Conservation (phyloP, 2,113 vertebrate species). For the Shinisaurus crocodilurus region DNA sequence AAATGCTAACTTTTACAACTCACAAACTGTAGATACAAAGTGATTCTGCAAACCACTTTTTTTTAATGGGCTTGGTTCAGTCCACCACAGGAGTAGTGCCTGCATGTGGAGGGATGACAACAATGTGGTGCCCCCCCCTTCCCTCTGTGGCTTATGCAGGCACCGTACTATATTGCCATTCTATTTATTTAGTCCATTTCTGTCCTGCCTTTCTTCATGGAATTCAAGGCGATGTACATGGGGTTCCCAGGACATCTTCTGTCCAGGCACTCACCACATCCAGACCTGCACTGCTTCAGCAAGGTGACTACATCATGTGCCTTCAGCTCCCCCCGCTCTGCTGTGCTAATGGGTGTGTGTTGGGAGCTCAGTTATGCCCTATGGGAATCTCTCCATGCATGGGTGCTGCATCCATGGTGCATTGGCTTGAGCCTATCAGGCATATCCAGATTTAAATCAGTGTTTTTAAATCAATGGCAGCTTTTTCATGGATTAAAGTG, state of each 20-base stretch:
- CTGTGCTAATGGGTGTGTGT: not conserved
- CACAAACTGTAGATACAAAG: conserved; percentile 20
- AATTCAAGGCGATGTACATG: not conserved
- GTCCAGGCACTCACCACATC: not conserved
- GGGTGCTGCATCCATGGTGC: not conserved
- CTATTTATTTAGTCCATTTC: not conserved
- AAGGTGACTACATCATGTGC: not conserved
- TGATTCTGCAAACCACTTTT: conserved; percentile 27
- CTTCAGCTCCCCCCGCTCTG: not conserved
- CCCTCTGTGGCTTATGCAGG: not conserved
- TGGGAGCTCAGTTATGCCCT: not conserved
- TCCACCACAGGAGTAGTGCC: not conserved
- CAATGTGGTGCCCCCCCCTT: not conserved
- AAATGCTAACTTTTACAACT: conserved; percentile 57
- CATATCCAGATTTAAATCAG: not conserved
- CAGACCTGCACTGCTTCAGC: not conserved
- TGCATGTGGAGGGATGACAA: not conserved
- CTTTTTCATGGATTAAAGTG: not conserved
- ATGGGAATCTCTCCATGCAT: not conserved
- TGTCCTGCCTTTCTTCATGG: not conserved
- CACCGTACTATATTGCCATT: not conserved
- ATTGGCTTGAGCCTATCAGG: not conserved
- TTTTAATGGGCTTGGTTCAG: not conserved
- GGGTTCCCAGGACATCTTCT: not conserved
- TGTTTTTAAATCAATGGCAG: not conserved